These are phyloP conservation scores for Polypedilum vanderplanki DNA, from an alignment of 1,140 invertebrate species.

Conservation along the genomic window DNA sequence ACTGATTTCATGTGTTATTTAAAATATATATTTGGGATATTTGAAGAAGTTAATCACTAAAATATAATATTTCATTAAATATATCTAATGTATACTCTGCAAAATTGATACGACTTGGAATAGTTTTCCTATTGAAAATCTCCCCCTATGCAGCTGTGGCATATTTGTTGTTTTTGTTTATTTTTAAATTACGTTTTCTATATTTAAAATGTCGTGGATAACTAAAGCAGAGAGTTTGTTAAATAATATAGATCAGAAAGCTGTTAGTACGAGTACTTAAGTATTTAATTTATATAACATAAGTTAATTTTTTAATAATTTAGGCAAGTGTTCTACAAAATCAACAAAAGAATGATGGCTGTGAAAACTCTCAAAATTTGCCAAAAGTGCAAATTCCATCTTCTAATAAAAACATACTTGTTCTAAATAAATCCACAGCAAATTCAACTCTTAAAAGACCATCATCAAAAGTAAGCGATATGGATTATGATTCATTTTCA, in stretches of 20 bases:
- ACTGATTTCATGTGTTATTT: too few relatives aligned
- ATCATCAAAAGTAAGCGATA: not conserved
- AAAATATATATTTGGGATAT: too few relatives aligned
- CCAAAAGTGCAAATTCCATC: not conserved
- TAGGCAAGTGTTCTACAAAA: slow-evolving; percentile 31
- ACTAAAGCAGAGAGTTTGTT: slow-evolving; percentile 74
- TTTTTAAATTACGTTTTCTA: too few relatives aligned
- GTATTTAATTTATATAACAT: slow-evolving; percentile 40
- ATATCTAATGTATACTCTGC: too few relatives aligned
- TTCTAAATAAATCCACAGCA: not conserved
- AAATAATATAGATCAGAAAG: slow-evolving; percentile 78
- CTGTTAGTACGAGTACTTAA: slow-evolving; percentile 58
- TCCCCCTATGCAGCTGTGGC: too few relatives aligned
- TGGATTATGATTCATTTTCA: not conserved
- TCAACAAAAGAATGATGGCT: slow-evolving; percentile 13
- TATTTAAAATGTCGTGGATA: slow-evolving; percentile 67
- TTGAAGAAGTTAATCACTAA: too few relatives aligned
- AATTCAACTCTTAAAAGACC: not conserved
- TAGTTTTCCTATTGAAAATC: too few relatives aligned
- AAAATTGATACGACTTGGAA: too few relatives aligned
- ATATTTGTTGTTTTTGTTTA: too few relatives aligned
- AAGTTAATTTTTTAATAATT: slow-evolving; percentile 13
- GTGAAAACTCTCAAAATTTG: not conserved
- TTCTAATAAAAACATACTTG: slow-evolving; percentile 3
- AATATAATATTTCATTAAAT: too few relatives aligned